Base-by-base conservation (phyloP, 2,113 vertebrate genomes). In the Xenus cinereus region DNA sequence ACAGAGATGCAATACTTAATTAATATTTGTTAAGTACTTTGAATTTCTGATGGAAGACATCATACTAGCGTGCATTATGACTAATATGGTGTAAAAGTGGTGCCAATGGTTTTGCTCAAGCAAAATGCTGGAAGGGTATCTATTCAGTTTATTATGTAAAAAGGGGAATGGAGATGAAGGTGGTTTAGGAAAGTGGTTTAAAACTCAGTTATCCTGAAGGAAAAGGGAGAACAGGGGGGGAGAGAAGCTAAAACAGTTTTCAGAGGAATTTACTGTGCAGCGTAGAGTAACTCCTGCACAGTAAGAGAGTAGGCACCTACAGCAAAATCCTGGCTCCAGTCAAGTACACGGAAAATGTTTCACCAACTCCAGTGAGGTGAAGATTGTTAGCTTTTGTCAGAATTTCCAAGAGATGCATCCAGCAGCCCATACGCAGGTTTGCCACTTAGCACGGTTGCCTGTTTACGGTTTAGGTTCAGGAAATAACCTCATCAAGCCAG, bases 1-100 rank as follows among this genome's bases (percentile, higher is more conserved):
- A 82, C 39, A 92, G 80, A 89, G 80, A 90, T 0, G 1, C 74
- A 92, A 64, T 73, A 83, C 17, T 90, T 95, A 89, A 95, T 90
- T 94, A 93, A 48, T 78, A 89, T 93, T 90, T 93, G 48, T 50
- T 75, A 75, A 91, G 56, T 84, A 50, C 75, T 87, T 84, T 93
- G 67, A 87, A 93, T 92, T 87, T 89, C 92, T 73, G 62, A 89
- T 62, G 73, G 90, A 88, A 92, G 64, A 75, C 35, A 39, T 77
- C 76, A 84, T 20, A 74, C 27, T 50, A 45, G 5, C 11, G 7
- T 72, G 51, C 30, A 45, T 84, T 68, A 83, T 72, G 46, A 94
- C 66, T 84, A 92, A 84, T 15, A 30, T 17, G 48, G 33, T 37
- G 39, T 48, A 64, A 68, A 90, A 95, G 15, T 28, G 28, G 82